These are phyloP conservation scores for Onychomys torridus DNA, from an alignment of 2,797 vertebrate species.

Conservation along the genomic window DNA sequence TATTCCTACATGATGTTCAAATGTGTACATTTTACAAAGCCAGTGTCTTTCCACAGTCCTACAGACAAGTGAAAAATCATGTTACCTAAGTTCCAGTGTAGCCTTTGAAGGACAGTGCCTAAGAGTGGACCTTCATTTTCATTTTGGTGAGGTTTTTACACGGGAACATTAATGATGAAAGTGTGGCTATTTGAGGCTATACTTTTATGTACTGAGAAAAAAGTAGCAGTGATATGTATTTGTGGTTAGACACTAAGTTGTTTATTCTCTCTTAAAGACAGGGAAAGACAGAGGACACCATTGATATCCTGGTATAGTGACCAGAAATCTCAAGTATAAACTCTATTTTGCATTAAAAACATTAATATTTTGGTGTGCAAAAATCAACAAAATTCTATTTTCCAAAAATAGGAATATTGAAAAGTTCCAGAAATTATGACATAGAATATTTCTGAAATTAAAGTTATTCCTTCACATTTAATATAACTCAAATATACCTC, in stretches of 20 bases:
- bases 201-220: constrained; percentile 52
- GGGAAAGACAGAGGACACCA: constrained; percentile 62
- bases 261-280: constrained; percentile 64
- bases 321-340: constrained; percentile 53
- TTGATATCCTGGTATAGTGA: not conserved
- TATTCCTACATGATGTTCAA: constrained; percentile 78
- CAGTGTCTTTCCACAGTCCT: constrained; percentile 72
- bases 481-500: constrained; percentile 28
- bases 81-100: constrained; percentile 69
- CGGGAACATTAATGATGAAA: constrained; percentile 49
- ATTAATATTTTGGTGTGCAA: constrained; percentile 12
- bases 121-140: constrained; percentile 65
- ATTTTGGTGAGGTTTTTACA: constrained; percentile 56
- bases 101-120: constrained; percentile 43
- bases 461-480: constrained; percentile 1
- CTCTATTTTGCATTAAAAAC: constrained; percentile 20
- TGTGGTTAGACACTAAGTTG: constrained; percentile 77
- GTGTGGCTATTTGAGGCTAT: constrained; percentile 8
- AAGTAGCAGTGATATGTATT: constrained; percentile 51
- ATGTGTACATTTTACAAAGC: constrained; percentile 67
- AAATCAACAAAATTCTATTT: constrained; percentile 16
- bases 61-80: constrained; percentile 79
- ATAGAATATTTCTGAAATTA: constrained; percentile 43
- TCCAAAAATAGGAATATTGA: constrained; percentile 16
- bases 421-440: constrained; percentile 41